phyloP scores from a whole-genome alignment of 2,888 invertebrate species.

The Globia sparganii region DNA sequence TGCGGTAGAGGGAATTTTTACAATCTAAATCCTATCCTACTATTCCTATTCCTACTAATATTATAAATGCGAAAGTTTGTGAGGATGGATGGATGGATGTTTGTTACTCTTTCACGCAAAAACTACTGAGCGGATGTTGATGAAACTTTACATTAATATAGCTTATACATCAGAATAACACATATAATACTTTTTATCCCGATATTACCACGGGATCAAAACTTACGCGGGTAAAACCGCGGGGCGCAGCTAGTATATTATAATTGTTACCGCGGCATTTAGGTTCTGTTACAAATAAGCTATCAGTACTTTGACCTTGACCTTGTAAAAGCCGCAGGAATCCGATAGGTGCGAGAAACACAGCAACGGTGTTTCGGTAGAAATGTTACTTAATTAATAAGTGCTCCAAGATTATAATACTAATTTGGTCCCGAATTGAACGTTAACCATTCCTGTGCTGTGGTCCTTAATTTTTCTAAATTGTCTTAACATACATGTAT shows the following conservation, averaged over 20 bases:
- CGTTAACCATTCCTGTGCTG: not conserved
- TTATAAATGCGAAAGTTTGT: too few relatives aligned
- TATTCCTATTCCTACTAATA: too few relatives aligned
- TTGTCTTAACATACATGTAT: not conserved
- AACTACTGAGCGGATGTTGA: too few relatives aligned
- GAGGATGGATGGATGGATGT: too few relatives aligned
- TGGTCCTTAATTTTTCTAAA: not conserved
- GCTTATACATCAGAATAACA: too few relatives aligned
- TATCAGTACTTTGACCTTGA: not conserved
- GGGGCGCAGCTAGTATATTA: too few relatives aligned
- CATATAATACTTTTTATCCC: too few relatives aligned
- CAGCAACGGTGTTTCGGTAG: not conserved
- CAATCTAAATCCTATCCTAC: too few relatives aligned
- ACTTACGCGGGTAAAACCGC: too few relatives aligned
- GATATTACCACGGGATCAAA: too few relatives aligned
- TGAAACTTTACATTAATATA: too few relatives aligned
- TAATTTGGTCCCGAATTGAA: not conserved
- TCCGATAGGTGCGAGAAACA: not conserved
- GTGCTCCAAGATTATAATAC: not conserved
- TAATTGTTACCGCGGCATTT: not conserved
- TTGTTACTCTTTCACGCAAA: too few relatives aligned
- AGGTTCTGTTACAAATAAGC: not conserved
- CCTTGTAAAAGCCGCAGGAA: not conserved
- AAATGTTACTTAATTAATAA: not conserved
- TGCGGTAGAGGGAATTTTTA: conserved; percentile 23